A percentile compares a stretch with the other conserved stretches of the same genome.
These are phyloP conservation scores for Furcula furcula DNA, from an alignment of 2,888 invertebrate genomes.

Conservation along the genomic window DNA sequence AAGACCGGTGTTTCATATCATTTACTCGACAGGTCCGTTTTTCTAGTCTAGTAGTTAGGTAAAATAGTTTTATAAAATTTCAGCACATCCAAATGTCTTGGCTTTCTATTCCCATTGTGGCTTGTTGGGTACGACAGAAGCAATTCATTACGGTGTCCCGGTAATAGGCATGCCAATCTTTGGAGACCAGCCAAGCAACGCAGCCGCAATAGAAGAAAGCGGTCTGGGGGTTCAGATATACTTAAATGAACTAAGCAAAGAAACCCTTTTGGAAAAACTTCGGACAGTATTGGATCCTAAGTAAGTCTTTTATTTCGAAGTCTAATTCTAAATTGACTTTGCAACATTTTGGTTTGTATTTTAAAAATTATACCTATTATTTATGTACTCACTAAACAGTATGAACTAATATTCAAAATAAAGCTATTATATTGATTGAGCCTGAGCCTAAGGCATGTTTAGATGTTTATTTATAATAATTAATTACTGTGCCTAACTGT, in stretches of 20 bases:
- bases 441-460: no score
- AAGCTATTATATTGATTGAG: no score
- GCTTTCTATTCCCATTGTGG: constrained; percentile 83
- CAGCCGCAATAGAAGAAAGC: constrained; percentile 72
- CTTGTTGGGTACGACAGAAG: constrained; percentile 79
- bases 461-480: no score
- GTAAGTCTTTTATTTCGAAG: constrained; percentile 66
- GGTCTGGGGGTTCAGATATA: constrained; percentile 72
- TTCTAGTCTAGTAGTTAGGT: no score
- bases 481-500: no score
- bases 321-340: no score
- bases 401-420: no score
- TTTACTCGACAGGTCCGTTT: no score
- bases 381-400: no score
- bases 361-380: no score
- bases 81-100: constrained; percentile 49
- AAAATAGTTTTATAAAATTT: constrained; percentile 8
- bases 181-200: constrained; percentile 82
- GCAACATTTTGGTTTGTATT: no score
- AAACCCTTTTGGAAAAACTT: constrained; percentile 67
- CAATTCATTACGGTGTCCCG: constrained; percentile 81
- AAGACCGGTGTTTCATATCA: no score
- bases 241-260: constrained; percentile 70
- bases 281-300: constrained; percentile 70
- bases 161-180: constrained; percentile 82